phyloP scores from a whole-genome alignment of 2,797 vertebrate species.

The Spondyliosoma cantharus region DNA sequence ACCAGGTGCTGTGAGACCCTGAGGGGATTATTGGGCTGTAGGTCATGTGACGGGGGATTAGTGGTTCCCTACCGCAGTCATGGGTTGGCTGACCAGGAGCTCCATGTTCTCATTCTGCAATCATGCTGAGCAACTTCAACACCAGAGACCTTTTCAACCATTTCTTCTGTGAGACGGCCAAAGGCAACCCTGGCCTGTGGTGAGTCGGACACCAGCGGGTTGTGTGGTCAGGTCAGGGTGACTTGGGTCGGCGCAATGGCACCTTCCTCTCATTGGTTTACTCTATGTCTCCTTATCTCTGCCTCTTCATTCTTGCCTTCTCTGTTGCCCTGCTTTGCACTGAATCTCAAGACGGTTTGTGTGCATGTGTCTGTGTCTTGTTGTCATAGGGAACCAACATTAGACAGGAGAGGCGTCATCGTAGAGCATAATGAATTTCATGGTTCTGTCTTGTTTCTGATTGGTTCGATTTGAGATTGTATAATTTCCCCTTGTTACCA shows the following conservation, averaged over 20 bases:
- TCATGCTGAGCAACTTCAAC: slow-evolving; percentile 88
- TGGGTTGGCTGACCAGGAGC: slow-evolving; percentile 76
- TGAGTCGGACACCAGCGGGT: slow-evolving; percentile 70
- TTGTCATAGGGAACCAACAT: background rate
- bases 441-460: too few relatives aligned
- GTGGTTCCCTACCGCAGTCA: slow-evolving; percentile 79
- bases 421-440: too few relatives aligned
- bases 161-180: slow-evolving; percentile 87
- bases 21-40: slow-evolving; percentile 83
- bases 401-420: too few relatives aligned
- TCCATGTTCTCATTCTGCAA: slow-evolving; percentile 77
- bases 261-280: slow-evolving; percentile 7
- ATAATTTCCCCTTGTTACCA: too few relatives aligned
- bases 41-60: slow-evolving; percentile 87
- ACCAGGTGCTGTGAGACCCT: slow-evolving; percentile 81
- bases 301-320: background rate
- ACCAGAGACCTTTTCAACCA: slow-evolving; percentile 86
- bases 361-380: background rate
- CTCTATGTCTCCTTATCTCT: slow-evolving; percentile 6
- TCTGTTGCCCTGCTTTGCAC: background rate
- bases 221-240: slow-evolving; percentile 11
- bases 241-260: slow-evolving; percentile 2
- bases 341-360: background rate
- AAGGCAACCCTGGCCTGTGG: slow-evolving; percentile 86
- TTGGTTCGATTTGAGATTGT: too few relatives aligned